A percentile compares a stretch with the other conserved stretches of the same genome.
Evolutionary conservation across 2,888 invertebrate species (phyloP).

Genomic region (Lepidochrysops patricia): DNA sequence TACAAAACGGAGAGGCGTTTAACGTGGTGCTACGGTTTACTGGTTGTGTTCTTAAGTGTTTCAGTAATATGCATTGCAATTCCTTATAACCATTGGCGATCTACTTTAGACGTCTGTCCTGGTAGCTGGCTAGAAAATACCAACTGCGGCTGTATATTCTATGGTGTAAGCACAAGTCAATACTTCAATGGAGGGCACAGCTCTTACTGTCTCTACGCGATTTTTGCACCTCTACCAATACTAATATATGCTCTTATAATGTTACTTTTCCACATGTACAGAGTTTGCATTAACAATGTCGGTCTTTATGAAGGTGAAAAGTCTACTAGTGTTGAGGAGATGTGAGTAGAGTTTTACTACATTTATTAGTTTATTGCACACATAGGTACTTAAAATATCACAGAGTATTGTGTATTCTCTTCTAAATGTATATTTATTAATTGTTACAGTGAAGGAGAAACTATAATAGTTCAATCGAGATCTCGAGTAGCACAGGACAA

Average conservation of each 20-base stretch:
- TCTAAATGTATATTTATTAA: not conserved
- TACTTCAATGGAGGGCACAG: conserved; percentile 79
- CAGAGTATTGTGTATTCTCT: too few relatives aligned
- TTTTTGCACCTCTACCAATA: conserved; percentile 78
- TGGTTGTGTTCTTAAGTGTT: conserved; percentile 42
- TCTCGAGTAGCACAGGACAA: conserved; percentile 74
- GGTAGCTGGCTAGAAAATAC: conserved; percentile 70
- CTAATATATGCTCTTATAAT: conserved; percentile 77
- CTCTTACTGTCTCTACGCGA: conserved; percentile 79
- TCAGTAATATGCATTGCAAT: conserved; percentile 72
- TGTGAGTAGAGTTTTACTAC: too few relatives aligned
- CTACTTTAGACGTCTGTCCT: conserved; percentile 78
- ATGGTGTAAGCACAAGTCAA: conserved; percentile 75
- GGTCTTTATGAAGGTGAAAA: conserved; percentile 70
- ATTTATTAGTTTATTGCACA: too few relatives aligned
- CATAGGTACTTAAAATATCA: too few relatives aligned
- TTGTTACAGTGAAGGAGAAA: conserved; percentile 77
- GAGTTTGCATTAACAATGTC: conserved; percentile 76
- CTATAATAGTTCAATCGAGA: conserved; percentile 77
- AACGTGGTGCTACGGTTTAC: conserved; percentile 49
- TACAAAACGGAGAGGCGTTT: conserved; percentile 54
- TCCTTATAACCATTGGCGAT: conserved; percentile 80
- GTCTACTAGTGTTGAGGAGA: conserved; percentile 62
- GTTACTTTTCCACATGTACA: conserved; percentile 79
- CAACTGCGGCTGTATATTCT: conserved; percentile 81